These are phyloP conservation scores for Lysandra bellargus DNA, from an alignment of 2,888 invertebrate genomes.

Conservation along the genomic window DNA sequence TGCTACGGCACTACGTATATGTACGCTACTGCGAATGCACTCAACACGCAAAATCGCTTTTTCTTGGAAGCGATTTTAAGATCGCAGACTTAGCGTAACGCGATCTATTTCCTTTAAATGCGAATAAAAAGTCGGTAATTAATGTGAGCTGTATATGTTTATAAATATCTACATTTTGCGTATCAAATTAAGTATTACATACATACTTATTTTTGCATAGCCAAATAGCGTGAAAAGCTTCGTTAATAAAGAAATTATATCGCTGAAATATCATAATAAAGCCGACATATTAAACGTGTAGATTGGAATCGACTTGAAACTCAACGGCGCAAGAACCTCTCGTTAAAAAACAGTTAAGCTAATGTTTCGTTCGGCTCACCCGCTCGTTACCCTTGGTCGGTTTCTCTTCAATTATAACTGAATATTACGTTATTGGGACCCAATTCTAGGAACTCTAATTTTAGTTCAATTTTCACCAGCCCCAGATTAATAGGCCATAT, in stretches of 20 bases:
- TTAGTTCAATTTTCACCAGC: too few relatives aligned
- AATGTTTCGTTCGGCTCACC: not conserved
- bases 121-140: too few relatives aligned
- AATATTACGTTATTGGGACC: not conserved
- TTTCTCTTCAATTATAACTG: conserved; percentile 13
- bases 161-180: too few relatives aligned
- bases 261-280: conserved; percentile 3
- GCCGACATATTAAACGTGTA: conserved; percentile 3
- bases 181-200: not conserved
- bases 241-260: conserved; percentile 4
- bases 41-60: too few relatives aligned
- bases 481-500: too few relatives aligned
- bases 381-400: conserved; percentile 1
- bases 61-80: too few relatives aligned
- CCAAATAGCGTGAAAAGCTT: not conserved
- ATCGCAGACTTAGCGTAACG: too few relatives aligned
- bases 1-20: too few relatives aligned
- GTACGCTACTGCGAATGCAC: too few relatives aligned
- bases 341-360: conserved; percentile 19
- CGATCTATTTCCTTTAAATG: too few relatives aligned
- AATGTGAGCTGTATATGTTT: too few relatives aligned
- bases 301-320: conserved; percentile 21
- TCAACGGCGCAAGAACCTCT: conserved; percentile 10
- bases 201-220: not conserved
- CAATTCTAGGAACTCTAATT: too few relatives aligned